Conservation (phyloP, 2,113 vertebrate genomes). For the Dasyprocta punctata region DNA sequence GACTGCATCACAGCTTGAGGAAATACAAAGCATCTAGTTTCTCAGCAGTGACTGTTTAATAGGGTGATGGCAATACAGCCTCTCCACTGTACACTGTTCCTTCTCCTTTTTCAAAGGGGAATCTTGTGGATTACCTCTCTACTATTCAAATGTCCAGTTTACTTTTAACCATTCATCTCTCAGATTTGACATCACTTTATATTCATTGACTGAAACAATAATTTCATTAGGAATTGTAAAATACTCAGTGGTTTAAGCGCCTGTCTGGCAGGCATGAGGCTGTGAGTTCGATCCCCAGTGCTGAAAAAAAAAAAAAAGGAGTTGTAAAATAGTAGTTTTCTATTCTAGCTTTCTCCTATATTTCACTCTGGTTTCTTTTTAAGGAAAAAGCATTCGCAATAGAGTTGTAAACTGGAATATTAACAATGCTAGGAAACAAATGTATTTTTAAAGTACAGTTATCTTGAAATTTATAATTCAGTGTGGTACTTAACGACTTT, state of each 20-base stretch:
- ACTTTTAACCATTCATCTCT: neutral
- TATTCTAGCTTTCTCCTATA: neutral
- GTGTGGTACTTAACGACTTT: neutral
- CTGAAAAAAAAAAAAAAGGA: too few relatives aligned
- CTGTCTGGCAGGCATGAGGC: too few relatives aligned
- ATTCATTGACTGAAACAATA: neutral
- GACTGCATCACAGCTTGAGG: neutral
- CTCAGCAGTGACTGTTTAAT: neutral
- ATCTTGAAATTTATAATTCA: neutral
- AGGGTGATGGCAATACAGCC: neutral
- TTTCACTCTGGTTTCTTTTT: neutral
- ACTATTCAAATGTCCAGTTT: neutral
- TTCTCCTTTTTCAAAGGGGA: neutral
- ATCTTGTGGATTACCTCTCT: neutral
- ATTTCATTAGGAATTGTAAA: constrained; percentile 19
- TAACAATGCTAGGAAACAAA: neutral
- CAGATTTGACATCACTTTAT: neutral
- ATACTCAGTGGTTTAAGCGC: too few relatives aligned
- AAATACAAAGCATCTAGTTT: neutral
- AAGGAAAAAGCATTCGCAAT: neutral
- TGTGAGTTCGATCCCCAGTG: too few relatives aligned
- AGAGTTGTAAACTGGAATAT: neutral
- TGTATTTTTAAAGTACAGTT: neutral
- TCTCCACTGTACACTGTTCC: neutral
- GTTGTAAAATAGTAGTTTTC: constrained; percentile 46